Conservation (phyloP, 2,113 vertebrate genomes). For the Plecotus auritus region DNA sequence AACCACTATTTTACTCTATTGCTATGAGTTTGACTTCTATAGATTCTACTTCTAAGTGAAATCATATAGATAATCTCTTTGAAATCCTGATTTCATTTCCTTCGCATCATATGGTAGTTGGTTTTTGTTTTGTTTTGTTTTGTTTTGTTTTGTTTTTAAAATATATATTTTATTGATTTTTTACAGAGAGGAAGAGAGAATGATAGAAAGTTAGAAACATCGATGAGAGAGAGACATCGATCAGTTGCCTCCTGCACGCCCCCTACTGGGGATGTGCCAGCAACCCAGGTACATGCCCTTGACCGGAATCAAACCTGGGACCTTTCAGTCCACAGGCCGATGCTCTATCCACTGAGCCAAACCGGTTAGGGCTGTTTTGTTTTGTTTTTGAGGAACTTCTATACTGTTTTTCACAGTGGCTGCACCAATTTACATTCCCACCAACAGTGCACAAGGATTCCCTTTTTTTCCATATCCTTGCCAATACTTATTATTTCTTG, state of each 20-base stretch:
- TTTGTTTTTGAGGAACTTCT: background rate
- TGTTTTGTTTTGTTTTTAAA: too few relatives aligned
- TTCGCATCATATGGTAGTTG: background rate
- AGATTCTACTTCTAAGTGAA: background rate
- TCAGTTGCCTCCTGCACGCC: too few relatives aligned
- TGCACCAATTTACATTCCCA: background rate
- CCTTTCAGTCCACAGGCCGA: too few relatives aligned
- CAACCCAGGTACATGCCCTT: too few relatives aligned
- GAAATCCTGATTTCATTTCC: background rate
- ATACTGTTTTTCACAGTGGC: background rate
- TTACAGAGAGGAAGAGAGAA: too few relatives aligned
- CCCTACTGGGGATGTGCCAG: too few relatives aligned
- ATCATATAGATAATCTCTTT: background rate
- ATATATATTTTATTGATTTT: too few relatives aligned
- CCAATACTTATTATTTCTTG: background rate
- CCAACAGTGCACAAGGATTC: background rate
- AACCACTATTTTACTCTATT: background rate
- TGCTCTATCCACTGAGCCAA: too few relatives aligned
- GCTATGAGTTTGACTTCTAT: background rate
- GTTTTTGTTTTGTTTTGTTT: background rate
- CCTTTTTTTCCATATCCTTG: background rate
- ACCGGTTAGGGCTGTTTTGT: too few relatives aligned
- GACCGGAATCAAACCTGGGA: too few relatives aligned
- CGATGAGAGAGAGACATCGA: too few relatives aligned
- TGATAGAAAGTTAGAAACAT: too few relatives aligned